Evolutionary conservation across 2,113 vertebrate genomes (phyloP), one percentile per base, ranked within the genome.

Genomic region (Dicerorhinus sumatrensis): DNA sequence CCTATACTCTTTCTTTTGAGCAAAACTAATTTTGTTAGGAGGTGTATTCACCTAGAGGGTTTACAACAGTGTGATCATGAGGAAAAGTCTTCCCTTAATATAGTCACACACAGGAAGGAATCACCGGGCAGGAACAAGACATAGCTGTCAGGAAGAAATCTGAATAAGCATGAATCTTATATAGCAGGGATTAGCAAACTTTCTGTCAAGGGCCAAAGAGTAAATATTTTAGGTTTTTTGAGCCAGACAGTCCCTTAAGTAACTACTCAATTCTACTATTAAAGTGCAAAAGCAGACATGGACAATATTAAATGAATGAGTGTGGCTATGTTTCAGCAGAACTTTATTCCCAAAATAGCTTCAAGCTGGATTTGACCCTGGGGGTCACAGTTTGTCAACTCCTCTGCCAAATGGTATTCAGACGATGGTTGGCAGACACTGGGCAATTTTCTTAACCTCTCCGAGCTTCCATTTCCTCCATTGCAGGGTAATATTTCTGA

Each of bases 11-110:
- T 88, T 54, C 58, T 80, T 80, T 79, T n/a, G 58, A 79, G 76
- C 23, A 18, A 70, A 97, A 87, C 79, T 83, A 91, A 90, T 72
- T 96, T 89, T 92, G 89, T 39, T 20, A 75, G 56, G 13, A 21
- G 20, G 46, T 65, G 89, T 36, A 65, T 51, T 93, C 27, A 75
- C 56, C 42, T 81, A 70, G 31, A 88, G 70, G 10, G 48, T 54
- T 89, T 69, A 79, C 6, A 79, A 81, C 31, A 69, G 16, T 56
- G 10, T 48, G 39, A 70, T 76, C 56, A 75, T 12, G 31, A 95
- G 33, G 33, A 58, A 58, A 91, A 67, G 23, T 42, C 18, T 80
- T 70, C 79, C 46, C 63, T 72, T 67, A 60, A 67, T 23, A n/a
- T 1, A 42, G 42, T 42, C 42, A 42, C 42, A 5, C 60, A 79